A percentile compares a stretch with the other conserved stretches of the same genome.
Evolutionary conservation across 2,113 vertebrate species (phyloP).

Genomic region (Origma solitaria): DNA sequence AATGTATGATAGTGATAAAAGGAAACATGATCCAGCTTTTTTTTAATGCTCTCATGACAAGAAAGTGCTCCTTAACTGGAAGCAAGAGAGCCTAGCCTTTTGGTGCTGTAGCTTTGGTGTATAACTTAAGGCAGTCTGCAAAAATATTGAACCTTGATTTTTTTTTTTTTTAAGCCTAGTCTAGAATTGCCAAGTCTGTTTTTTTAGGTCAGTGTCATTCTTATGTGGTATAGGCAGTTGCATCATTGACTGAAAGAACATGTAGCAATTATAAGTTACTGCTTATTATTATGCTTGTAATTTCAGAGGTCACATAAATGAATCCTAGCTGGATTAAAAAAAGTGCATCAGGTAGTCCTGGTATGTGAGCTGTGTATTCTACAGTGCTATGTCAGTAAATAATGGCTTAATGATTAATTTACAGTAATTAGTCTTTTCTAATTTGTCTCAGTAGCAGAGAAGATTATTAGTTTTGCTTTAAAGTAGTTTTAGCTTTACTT

Average conservation of each 20-base stretch:
- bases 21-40: background rate
- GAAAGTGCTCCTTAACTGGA: background rate
- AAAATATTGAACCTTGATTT: background rate
- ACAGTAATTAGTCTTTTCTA: background rate
- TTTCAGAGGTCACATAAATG: background rate
- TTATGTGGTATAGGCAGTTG: background rate
- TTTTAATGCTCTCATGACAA: background rate
- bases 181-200: background rate
- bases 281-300: background rate
- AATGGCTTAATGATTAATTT: background rate
- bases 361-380: background rate
- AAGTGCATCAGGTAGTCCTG: background rate
- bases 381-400: background rate
- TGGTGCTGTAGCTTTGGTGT: background rate
- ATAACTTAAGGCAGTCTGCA: background rate
- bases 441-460: background rate
- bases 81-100: background rate
- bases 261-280: background rate
- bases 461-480: background rate
- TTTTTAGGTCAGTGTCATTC: background rate
- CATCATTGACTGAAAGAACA: background rate
- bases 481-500: background rate
- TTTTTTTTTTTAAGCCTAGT: background rate
- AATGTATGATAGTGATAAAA: background rate
- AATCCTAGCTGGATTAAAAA: background rate